Evolutionary conservation across 2,113 vertebrate species (phyloP).

Genomic region (Trachemys scripta): DNA sequence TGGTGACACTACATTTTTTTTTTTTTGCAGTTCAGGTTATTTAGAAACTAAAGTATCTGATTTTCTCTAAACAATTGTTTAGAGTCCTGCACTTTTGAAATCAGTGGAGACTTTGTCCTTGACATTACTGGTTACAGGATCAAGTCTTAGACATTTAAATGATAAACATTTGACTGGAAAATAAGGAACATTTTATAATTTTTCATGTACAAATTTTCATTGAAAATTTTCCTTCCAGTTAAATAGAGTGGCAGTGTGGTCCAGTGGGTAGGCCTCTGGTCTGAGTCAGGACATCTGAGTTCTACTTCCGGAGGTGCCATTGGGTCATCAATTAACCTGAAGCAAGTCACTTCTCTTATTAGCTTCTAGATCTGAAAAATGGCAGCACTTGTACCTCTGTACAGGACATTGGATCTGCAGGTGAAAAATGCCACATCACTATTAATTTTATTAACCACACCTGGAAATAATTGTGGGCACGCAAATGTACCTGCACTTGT

Average conservation of each 20-base stretch:
- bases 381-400: neutral
- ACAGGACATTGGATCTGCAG: neutral
- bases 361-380: neutral
- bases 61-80: neutral
- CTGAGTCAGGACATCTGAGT: neutral
- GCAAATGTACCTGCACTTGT: neutral
- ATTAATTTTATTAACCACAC: neutral
- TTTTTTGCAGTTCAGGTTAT: neutral
- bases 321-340: neutral
- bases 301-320: neutral
- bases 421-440: neutral
- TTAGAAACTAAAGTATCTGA: neutral
- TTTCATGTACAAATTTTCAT: neutral
- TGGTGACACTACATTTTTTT: neutral
- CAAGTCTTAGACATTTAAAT: neutral
- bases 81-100: neutral
- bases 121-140: neutral
- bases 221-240: neutral
- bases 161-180: neutral
- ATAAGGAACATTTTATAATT: neutral
- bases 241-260: neutral
- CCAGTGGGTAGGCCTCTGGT: neutral
- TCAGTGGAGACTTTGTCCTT: neutral
- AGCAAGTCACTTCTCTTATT: neutral
- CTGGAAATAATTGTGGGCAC: neutral